A percentile compares a stretch with the other conserved stretches of the same genome.
phyloP scores from a whole-genome alignment of 2,888 invertebrate genomes.

The Sussaba pulchella region DNA sequence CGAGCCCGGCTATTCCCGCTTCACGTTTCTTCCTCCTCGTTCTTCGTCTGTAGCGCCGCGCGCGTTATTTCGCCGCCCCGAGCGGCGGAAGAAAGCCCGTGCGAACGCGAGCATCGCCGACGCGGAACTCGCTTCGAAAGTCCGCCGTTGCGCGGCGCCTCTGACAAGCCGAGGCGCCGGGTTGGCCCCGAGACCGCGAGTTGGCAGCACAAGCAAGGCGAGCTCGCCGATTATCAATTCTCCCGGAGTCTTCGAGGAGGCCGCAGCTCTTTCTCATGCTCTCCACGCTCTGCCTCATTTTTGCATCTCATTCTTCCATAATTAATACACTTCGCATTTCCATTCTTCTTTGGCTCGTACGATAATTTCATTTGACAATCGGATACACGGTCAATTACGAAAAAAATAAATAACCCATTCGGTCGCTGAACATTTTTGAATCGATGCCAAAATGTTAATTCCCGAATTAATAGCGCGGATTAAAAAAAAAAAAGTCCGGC shows the following conservation, averaged over 20 bases:
- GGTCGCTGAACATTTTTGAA: slow-evolving; percentile 37
- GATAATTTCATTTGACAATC: not conserved
- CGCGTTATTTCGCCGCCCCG: slow-evolving; percentile 56
- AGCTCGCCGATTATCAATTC: slow-evolving; percentile 51
- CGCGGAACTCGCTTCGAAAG: slow-evolving; percentile 60
- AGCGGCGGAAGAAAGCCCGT: slow-evolving; percentile 58
- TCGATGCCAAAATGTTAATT: slow-evolving; percentile 26
- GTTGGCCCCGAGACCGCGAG: slow-evolving; percentile 74
- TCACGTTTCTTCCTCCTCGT: slow-evolving; percentile 46
- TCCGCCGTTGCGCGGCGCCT: slow-evolving; percentile 66
- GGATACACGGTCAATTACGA: not conserved
- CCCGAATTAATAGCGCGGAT: slow-evolving; percentile 43
- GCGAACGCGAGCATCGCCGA: slow-evolving; percentile 24
- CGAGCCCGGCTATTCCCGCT: slow-evolving; percentile 36
- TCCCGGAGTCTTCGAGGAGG: slow-evolving; percentile 44
- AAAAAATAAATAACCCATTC: not conserved
- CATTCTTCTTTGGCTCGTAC: not conserved
- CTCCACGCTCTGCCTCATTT: slow-evolving; percentile 5
- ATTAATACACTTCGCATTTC: not conserved
- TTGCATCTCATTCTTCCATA: not conserved
- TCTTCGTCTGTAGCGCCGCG: slow-evolving; percentile 27
- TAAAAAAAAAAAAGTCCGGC: slow-evolving; percentile 30
- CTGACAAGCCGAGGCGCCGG: slow-evolving; percentile 57
- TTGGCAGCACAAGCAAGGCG: slow-evolving; percentile 83
- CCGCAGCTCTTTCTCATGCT: slow-evolving; percentile 22